Evolutionary conservation across 2,797 vertebrate species (phyloP), one percentile per base, ranked within the genome.

Genomic region (Sebastolobus altivelis): DNA sequence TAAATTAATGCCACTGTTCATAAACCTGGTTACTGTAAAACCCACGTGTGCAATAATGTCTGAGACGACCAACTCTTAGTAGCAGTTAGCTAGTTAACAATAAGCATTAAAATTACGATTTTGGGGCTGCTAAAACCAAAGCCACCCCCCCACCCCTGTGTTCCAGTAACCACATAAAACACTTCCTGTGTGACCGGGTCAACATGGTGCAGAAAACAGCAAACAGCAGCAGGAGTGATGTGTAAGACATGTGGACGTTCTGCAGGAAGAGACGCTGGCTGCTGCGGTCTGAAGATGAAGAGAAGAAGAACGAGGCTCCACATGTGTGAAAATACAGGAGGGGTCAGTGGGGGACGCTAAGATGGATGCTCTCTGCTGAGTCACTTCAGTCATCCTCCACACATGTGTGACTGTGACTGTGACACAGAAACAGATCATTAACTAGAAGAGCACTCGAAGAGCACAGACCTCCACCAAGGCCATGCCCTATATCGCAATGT

Each of bases 81-180:
- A 46, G 43, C 43, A 46, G 43, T 46, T 6, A 46, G 43, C 43
- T 46, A 46, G 43, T 46, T 46, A 46, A 46, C 14, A 13, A 46
- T 46, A 46, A 46, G 43, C 43, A 18, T 18, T 46, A 16, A 18
- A 46, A 46, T 18, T 46, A 46, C 1, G 16, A 18, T 49, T 49
- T 49, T 49, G 16, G 18, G 43, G 43, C 43, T 49, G 43, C 43
- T 14, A 20, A 18, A 49, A 49, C 0, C 18, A 61, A 18, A 49
- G 9, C 25, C 43, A 7, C 14, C 0, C 11, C 5, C 37, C 2
- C 38, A 55, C 31, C 37, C 2, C n/a, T 6, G 72, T 70, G 68
- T 85, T 84, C 88, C 90, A 71, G 88, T 87, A 82, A 88, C 5
- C 38, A 1, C 83, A 77, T 80, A 69, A 90, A 87, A 72, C 54